Conservation (phyloP, 2,888 invertebrate genomes). For the Cantharis lateralis region DNA sequence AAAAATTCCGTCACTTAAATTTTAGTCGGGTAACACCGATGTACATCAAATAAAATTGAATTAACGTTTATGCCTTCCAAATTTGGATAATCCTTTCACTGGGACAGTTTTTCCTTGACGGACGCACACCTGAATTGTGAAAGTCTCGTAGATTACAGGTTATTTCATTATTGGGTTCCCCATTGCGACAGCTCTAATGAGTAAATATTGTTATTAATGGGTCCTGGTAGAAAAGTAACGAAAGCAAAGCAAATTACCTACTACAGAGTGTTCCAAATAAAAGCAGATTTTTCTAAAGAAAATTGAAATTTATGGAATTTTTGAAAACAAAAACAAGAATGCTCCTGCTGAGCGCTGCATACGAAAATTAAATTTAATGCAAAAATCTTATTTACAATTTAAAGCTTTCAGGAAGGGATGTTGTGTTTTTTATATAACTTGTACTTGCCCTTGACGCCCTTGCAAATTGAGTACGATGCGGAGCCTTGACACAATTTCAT, state of each 20-base stretch:
- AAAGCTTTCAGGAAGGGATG: background rate
- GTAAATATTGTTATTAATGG: background rate
- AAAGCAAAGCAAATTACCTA: background rate
- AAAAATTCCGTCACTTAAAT: constrained; percentile 18
- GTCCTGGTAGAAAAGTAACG: background rate
- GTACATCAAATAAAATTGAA: background rate
- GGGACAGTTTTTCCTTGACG: background rate
- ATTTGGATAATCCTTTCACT: background rate
- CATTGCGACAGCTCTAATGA: background rate
- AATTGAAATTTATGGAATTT: background rate
- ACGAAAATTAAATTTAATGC: background rate
- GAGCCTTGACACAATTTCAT: background rate
- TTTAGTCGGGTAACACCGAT: constrained; percentile 2
- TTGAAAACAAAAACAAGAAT: background rate
- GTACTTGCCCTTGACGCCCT: background rate
- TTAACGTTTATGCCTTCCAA: background rate
- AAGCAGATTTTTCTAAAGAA: background rate
- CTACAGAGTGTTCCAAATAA: background rate
- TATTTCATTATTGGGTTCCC: background rate
- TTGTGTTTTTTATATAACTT: background rate
- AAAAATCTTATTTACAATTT: background rate
- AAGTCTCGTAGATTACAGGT: background rate
- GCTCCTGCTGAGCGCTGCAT: background rate
- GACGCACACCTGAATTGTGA: background rate
- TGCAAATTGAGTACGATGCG: background rate